phyloP scores from a whole-genome alignment of 2,888 invertebrate genomes.

The Xestoiulus laeticollis region DNA sequence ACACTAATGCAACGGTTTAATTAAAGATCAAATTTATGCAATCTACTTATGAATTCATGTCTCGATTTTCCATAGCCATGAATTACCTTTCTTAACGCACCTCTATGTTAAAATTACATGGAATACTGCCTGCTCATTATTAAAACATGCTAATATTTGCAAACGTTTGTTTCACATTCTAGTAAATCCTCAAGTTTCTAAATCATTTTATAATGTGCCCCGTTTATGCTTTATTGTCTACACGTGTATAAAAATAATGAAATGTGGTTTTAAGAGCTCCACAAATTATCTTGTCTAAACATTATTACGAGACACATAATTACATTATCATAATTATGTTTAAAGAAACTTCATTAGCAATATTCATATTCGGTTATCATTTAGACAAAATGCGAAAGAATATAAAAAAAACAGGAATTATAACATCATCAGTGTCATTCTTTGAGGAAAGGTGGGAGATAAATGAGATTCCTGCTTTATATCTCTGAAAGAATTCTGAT shows the following conservation, averaged over 20 bases:
- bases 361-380: not conserved
- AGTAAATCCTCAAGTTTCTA: not conserved
- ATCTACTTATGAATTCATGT: not conserved
- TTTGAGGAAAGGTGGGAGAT: not conserved
- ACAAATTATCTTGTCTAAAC: not conserved
- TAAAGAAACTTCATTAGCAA: not conserved
- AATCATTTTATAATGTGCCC: not conserved
- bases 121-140: not conserved
- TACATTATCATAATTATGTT: slow-evolving; percentile 26
- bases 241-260: not conserved
- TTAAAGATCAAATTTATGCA: no score
- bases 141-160: not conserved
- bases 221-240: not conserved
- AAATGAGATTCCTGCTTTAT: not conserved
- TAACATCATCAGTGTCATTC: not conserved
- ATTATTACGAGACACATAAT: not conserved
- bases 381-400: not conserved
- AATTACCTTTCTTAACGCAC: not conserved
- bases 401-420: not conserved
- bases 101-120: not conserved
- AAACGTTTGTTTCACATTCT: not conserved
- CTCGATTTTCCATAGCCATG: not conserved
- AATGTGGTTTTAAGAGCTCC: not conserved
- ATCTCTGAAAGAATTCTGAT: not conserved
- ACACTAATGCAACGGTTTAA: no score